Percentiles rank a stretch among this genome's conserved stretches.
Evolutionary conservation across 2,888 invertebrate genomes (phyloP).

Genomic region (Mythimna loreyi): DNA sequence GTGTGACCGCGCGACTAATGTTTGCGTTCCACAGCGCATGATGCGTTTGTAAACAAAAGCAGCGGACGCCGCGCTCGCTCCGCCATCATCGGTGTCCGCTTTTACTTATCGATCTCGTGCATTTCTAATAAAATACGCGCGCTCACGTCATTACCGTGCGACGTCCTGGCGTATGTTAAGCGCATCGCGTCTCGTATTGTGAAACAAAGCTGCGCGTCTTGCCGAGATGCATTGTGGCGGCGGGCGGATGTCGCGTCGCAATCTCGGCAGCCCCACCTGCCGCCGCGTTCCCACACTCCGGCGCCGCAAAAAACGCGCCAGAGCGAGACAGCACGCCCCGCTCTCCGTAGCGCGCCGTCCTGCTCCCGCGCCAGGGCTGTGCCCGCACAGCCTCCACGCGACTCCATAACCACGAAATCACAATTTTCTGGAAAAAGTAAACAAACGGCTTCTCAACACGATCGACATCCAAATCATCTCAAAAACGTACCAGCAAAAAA

Average conservation of each 20-base stretch:
- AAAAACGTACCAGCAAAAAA: slow-evolving; percentile 50
- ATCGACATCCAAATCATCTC: slow-evolving; percentile 56
- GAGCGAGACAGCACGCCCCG: slow-evolving; percentile 78
- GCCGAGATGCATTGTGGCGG: slow-evolving; percentile 89
- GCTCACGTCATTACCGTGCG: slow-evolving; percentile 73
- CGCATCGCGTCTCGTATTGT: slow-evolving; percentile 83
- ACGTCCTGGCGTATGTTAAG: slow-evolving; percentile 84
- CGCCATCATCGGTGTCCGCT: slow-evolving; percentile 48
- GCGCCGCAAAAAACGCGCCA: slow-evolving; percentile 89
- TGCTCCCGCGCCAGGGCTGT: slow-evolving; percentile 84
- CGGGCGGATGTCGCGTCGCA: slow-evolving; percentile 90
- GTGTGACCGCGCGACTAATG: slow-evolving; percentile 73
- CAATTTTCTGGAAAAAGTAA: slow-evolving; percentile 83
- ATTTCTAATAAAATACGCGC: slow-evolving; percentile 74
- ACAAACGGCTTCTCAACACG: slow-evolving; percentile 70
- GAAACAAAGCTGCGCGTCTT: slow-evolving; percentile 82
- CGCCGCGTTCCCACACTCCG: slow-evolving; percentile 90
- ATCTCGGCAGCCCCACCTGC: slow-evolving; percentile 91
- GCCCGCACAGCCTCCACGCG: slow-evolving; percentile 75
- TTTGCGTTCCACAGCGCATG: slow-evolving; percentile 67
- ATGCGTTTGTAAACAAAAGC: slow-evolving; percentile 81
- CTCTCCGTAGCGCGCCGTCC: slow-evolving; percentile 78
- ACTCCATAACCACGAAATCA: slow-evolving; percentile 81
- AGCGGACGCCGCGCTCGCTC: slow-evolving; percentile 62
- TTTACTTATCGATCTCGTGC: slow-evolving; percentile 54